Base-by-base conservation (phyloP, 2,113 vertebrate species). In the Athene cunicularia region DNA sequence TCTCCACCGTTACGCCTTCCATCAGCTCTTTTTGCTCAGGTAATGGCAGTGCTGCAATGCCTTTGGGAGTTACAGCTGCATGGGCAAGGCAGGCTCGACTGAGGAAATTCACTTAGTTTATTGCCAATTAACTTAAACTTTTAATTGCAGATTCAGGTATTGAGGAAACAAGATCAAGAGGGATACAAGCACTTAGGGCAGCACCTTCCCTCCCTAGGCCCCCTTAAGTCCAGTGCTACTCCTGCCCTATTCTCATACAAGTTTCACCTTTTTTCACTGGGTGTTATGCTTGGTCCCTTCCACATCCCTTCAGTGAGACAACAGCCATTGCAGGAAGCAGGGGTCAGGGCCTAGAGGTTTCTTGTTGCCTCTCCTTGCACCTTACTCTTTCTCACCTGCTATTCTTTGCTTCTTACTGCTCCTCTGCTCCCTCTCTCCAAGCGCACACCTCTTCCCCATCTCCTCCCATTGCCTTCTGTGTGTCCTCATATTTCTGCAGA, bases 241-340 rank as follows among this genome's bases (percentile, higher is more conserved):
- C 24, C 8, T n/a, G 15, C 14, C 6, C 8, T 60, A 5, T 9
- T 64, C 56, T 47, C 27, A 26, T 4, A 21, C 47, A 74, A 68
- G 49, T 21, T 84, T 22, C 35, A 43, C 10, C 24, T 30, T 21
- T 56, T 68, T 60, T 49, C 50, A 16, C 11, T 1, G 3, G 26
- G 12, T 2, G 2, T 24, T 50, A 39, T 0, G 0, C 14, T 74
- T 2, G 0, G 16, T 15, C 28, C 20, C 28, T 88, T 74, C 67
- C 37, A 50, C 22, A 21, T 37, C 35, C 16, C 59, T 56, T 43
- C 8, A 3, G 6, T 2, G 7, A 83, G 28, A 56, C 17, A 28
- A 26, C 0, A 0, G 67, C 18, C 30, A 37, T 47, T 1, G 0
- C 49, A 14, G 17, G 41, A 66, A 39, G 52, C 30, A 67, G 39